These are phyloP conservation scores for Zaprionus gabonicus DNA, from an alignment of 1,140 invertebrate genomes.

Conservation along the genomic window DNA sequence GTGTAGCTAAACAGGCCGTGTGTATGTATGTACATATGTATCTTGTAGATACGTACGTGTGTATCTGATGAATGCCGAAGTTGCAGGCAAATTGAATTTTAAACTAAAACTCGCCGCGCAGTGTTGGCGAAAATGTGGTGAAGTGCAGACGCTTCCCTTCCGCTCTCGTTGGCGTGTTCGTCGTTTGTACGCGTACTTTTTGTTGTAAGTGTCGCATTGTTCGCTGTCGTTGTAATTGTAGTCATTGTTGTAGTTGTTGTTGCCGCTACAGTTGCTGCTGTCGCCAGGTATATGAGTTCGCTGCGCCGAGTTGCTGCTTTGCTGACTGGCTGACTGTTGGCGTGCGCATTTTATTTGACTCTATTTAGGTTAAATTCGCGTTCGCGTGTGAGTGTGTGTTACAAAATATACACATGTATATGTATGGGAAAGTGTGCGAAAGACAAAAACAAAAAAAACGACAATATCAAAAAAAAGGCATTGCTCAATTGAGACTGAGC, in stretches of 20 bases:
- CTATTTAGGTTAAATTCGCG: slow-evolving; percentile 80
- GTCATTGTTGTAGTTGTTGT: slow-evolving; percentile 27
- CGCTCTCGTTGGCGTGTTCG: slow-evolving; percentile 50
- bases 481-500: slow-evolving; percentile 15
- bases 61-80: slow-evolving; percentile 31
- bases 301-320: slow-evolving; percentile 2
- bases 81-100: slow-evolving; percentile 47
- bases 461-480: slow-evolving; percentile 47
- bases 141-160: slow-evolving; percentile 54
- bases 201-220: slow-evolving; percentile 39
- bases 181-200: slow-evolving; percentile 34
- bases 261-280: slow-evolving; percentile 23
- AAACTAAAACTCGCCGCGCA: slow-evolving; percentile 54
- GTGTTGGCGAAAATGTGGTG: slow-evolving; percentile 60
- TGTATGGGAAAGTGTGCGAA: slow-evolving; percentile 77
- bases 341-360: slow-evolving; percentile 49
- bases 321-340: slow-evolving; percentile 25
- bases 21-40: not conserved
- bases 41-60: not conserved
- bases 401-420: slow-evolving; percentile 55
- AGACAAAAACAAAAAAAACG: slow-evolving; percentile 49
- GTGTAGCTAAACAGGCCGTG: too few species aligned
- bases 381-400: slow-evolving; percentile 66
- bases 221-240: slow-evolving; percentile 24
- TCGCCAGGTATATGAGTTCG: slow-evolving; percentile 57